phyloP scores from a whole-genome alignment of 2,797 vertebrate species.

The Chelmon rostratus region DNA sequence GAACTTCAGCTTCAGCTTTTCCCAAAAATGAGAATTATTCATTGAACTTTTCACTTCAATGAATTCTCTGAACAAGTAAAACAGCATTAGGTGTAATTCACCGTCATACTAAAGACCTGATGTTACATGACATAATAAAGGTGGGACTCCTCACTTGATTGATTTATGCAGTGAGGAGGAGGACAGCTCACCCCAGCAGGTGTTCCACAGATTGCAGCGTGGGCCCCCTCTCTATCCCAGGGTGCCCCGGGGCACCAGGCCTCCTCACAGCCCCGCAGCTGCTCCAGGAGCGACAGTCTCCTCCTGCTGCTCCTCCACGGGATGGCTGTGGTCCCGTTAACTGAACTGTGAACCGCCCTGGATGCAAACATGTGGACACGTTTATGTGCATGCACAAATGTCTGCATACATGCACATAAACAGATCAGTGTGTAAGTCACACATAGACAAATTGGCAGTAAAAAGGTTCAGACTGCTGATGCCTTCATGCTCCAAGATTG shows the following conservation, averaged over 20 bases:
- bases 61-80: neutral
- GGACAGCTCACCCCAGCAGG: slow-evolving; percentile 78
- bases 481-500: neutral
- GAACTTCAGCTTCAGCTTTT: neutral
- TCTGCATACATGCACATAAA: neutral
- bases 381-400: neutral
- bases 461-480: neutral
- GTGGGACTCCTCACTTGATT: neutral
- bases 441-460: neutral
- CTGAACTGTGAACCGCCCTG: slow-evolving; percentile 66
- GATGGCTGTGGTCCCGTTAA: slow-evolving; percentile 75
- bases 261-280: slow-evolving; percentile 77
- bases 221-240: slow-evolving; percentile 79
- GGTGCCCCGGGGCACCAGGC: slow-evolving; percentile 82
- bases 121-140: neutral
- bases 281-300: slow-evolving; percentile 72
- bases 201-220: slow-evolving; percentile 74
- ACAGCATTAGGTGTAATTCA: neutral
- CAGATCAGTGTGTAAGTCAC: neutral
- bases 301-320: slow-evolving; percentile 75
- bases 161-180: neutral
- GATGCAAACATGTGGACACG: slow-evolving; percentile 24
- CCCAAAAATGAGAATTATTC: neutral
- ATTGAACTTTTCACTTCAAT: neutral
- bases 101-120: neutral